Conservation (phyloP, 2,888 invertebrate species). For the Chrysolina americana region DNA sequence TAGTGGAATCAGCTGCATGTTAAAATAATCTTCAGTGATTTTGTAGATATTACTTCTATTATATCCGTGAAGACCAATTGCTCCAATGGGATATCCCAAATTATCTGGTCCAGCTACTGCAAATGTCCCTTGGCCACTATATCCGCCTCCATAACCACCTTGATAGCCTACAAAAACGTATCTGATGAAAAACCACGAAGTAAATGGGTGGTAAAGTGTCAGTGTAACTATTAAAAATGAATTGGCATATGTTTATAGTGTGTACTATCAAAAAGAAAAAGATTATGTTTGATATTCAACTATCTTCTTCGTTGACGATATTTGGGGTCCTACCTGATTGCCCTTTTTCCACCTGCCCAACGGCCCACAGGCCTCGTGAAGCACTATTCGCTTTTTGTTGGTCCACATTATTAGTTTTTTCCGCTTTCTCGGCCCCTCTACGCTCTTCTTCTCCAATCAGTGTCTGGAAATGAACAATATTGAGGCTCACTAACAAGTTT, state of each 20-base stretch:
- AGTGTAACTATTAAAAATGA: too few relatives aligned
- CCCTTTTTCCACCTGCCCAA: neutral
- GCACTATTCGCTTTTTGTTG: slow-evolving; percentile 9
- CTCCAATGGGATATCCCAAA: slow-evolving; percentile 11
- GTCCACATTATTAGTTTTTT: slow-evolving; percentile 16
- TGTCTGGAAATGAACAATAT: slow-evolving; percentile 49
- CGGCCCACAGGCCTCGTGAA: slow-evolving; percentile 23
- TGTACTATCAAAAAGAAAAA: too few relatives aligned
- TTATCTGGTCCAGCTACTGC: slow-evolving; percentile 28
- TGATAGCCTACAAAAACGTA: neutral
- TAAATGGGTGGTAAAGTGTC: too few relatives aligned
- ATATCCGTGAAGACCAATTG: neutral
- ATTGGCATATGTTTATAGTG: too few relatives aligned
- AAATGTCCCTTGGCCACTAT: slow-evolving; percentile 2
- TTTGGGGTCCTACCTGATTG: neutral
- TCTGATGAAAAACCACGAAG: too few relatives aligned
- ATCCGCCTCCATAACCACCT: slow-evolving; percentile 7
- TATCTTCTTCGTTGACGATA: neutral
- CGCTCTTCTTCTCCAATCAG: slow-evolving; percentile 55
- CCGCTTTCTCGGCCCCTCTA: slow-evolving; percentile 26
- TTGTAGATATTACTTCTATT: slow-evolving; percentile 21
- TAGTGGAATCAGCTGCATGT: too few relatives aligned
- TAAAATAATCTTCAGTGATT: neutral
- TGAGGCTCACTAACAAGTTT: neutral
- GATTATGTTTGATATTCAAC: too few relatives aligned